Conservation (phyloP, 2,888 invertebrate species). For the Rhodophaea formosa region DNA sequence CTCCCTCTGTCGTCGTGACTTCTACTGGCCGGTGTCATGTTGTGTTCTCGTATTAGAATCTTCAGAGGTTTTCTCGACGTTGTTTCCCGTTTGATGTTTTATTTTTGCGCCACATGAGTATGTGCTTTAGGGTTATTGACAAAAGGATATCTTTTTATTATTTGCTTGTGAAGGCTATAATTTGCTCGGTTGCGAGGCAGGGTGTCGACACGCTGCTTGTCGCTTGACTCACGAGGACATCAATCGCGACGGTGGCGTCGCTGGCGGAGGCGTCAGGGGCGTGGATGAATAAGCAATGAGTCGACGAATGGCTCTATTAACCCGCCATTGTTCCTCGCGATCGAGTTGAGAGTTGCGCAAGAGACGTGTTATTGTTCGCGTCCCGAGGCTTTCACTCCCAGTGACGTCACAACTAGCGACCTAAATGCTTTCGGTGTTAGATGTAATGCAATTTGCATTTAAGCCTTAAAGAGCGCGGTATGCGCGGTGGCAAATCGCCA, state of each 20-base stretch:
- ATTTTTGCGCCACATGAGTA: neutral
- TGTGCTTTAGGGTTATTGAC: too few relatives aligned
- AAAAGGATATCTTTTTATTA: neutral
- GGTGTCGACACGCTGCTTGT: slow-evolving; percentile 36
- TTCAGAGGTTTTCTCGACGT: neutral
- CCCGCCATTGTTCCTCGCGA: slow-evolving; percentile 71
- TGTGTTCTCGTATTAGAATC: neutral
- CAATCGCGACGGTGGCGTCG: slow-evolving; percentile 60
- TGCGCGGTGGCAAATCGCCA: slow-evolving; percentile 47
- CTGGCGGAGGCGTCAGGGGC: slow-evolving; percentile 73
- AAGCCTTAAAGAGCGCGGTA: slow-evolving; percentile 52
- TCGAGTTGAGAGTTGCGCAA: slow-evolving; percentile 69
- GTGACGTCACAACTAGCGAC: slow-evolving; percentile 67
- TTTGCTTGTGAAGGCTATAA: neutral
- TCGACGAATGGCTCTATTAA: slow-evolving; percentile 79
- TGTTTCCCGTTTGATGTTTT: too few relatives aligned
- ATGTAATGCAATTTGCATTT: slow-evolving; percentile 67
- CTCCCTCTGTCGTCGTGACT: neutral
- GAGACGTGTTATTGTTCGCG: slow-evolving; percentile 72
- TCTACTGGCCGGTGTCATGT: neutral
- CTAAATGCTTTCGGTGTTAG: slow-evolving; percentile 65
- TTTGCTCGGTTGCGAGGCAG: slow-evolving; percentile 17
- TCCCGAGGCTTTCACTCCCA: slow-evolving; percentile 67
- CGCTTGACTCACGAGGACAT: slow-evolving; percentile 58
- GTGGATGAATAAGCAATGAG: slow-evolving; percentile 80